Evolutionary conservation across 2,888 invertebrate genomes (phyloP), one percentile per base, ranked within the genome.

Genomic region (Diploptera punctata): DNA sequence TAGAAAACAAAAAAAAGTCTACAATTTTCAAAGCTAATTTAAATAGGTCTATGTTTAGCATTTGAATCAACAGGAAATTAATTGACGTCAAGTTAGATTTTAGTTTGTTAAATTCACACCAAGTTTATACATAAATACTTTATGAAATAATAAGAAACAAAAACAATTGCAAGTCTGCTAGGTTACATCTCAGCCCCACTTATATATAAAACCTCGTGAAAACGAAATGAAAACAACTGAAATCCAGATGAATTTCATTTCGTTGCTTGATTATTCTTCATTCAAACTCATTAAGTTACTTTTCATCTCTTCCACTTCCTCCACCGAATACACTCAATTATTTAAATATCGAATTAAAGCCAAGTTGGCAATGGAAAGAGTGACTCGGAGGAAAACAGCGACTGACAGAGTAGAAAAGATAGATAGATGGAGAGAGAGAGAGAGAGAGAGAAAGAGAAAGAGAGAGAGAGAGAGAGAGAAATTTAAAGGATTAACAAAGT

Each of bases 261-360:
- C 9, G 38, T 16, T 57, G 24, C 26, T 38, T 65, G 43, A 38
- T 65, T 43, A 65, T 65, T 38, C 38, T 65, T 65, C 43, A 43
- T 44, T 65, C 43, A 38, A 61, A 43, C 38, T 65, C 43, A 65
- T 65, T 65, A 65, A 43, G 13, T 26, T 21, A 65, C 43, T 43
- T 65, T 65, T 43, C 65, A 24, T 65, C 13, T 18, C n/a, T 16
- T 31, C 19, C 61, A 19, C 19, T 38, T n/a, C 10, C 29, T 29
- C 26, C 21, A 24, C n/a, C 57, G 29, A 57, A 57, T 29, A 29
- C 57, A 65, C 43, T 43, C 38, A 65, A n/a, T 65, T 65, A 65
- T 65, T 65, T 65, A 65, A 43, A 65, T 65, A 65, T 43, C 43
- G 43, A 65, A 65, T 65, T 65, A 65, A 65, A 65, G 38, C 44